Base-by-base conservation (phyloP, 2,888 invertebrate species). In the Mylabris sibirica region DNA sequence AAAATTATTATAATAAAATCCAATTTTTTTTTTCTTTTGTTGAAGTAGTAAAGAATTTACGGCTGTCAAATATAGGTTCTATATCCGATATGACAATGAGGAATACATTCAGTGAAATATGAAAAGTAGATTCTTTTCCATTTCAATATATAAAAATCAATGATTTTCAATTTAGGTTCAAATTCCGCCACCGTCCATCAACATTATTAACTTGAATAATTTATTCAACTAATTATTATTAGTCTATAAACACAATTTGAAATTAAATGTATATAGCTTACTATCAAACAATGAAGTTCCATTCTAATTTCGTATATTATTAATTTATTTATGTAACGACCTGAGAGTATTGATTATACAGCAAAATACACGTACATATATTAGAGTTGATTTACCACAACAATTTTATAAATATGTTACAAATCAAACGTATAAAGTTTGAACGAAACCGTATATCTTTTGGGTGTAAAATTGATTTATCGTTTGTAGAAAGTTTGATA, bases 11-110 rank as follows among this genome's bases (percentile, higher is more conserved):
- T 11, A 38, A 38, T 22, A 53, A 11, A 22, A 49, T 49, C 49
- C 49, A 53, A 53, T 22, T 22, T 22, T 53, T 53, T 20, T 53
- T 22, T 22, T 53, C 20, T 20, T 53, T 53, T 53, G 49, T 53
- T 11, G 11, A 22, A 22, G 12, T 53, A 22, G 22, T 22, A 22
- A 53, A 22, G 22, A 53, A 53, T 53, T 53, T 22, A 53, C 20
- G 22, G 22, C 20, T 53, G 49, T 53, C 20, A 44, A 53, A 53
- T 53, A 22, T 53, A 53, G 22, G 11, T 20, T 53, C 49, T 11
- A 53, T 44, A 44, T 44, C 17, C 17, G n/a, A 17, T 44, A 17
- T 22, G 20, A 53, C 49, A 53, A 22, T 20, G 2, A 53, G 22
- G 22, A 22, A 53, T 22, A 22, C 22, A 20, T 53, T 11, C 20